Base-by-base conservation (phyloP, 2,113 vertebrate species). In the Crotophaga sulcirostris region DNA sequence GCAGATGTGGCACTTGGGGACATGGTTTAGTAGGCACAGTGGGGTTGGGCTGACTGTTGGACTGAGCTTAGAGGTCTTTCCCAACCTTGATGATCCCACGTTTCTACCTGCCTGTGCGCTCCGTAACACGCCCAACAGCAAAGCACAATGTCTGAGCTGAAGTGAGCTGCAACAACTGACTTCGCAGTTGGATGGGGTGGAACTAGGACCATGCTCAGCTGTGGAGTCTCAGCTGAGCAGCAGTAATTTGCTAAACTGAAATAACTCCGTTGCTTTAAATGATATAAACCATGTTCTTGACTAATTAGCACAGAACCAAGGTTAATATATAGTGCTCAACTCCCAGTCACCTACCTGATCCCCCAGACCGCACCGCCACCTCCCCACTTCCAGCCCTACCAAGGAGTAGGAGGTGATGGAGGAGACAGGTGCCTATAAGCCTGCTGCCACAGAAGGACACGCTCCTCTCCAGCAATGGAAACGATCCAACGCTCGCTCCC, bases 261-360 rank as follows among this genome's bases (percentile, higher is more conserved):
- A 95, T 88, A 85, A 88, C 83, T 88, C 51, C 0, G 0, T 5
- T 59, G 75, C 42, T 92, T 67, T 81, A 89, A 92, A 90, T n/a
- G 76, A 28, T 60, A 69, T 74, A 93, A 97, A 90, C 96, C 92
- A 81, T 70, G 89, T 93, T 86, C 72, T 59, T 16, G 55, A 70
- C 59, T 95, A 95, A 94, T 92, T 95, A 94, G 92, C 86, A 74
- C 85, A 64, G 79, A 73, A 81, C 20, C 81, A 91, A 96, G 95
- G 93, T 96, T 87, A 95, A 91, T 64, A 45, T 6, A 3, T 2
- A 54, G 84, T 4, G 40, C 58, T 87, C 36, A 24, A 13, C 42
- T 80, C 68, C 66, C 89, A 45, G 55, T 54, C 95, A 79, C 78
- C 62, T 85, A 12, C 55, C 64, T 40, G 3, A n/a, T 26, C 74